Conservation (phyloP, 2,888 invertebrate species). For the Macrophya alboannulata region DNA sequence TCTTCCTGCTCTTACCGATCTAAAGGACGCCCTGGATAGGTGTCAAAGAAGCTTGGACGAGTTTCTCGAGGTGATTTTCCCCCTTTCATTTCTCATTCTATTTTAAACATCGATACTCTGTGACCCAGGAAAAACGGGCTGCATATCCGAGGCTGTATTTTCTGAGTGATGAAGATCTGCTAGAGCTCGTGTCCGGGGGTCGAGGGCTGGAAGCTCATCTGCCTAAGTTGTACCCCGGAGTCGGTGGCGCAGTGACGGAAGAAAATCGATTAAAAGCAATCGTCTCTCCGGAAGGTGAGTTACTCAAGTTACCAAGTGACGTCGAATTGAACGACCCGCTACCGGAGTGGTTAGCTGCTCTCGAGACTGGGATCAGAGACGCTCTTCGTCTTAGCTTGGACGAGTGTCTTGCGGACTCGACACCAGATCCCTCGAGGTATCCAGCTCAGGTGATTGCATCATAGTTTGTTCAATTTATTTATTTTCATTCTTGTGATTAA, state of each 20-base stretch:
- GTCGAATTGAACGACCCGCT: conserved; percentile 73
- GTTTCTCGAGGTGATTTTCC: conserved; percentile 89
- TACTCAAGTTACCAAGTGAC: conserved; percentile 81
- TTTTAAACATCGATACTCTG: not conserved
- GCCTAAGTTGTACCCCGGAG: conserved; percentile 97
- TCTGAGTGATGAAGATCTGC: conserved; percentile 97
- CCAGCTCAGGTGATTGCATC: conserved; percentile 72
- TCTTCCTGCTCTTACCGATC: conserved; percentile 85
- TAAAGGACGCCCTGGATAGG: conserved; percentile 93
- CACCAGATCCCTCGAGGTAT: conserved; percentile 72
- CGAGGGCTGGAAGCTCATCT: conserved; percentile 91
- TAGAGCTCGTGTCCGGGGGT: conserved; percentile 90
- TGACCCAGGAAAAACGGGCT: conserved; percentile 92
- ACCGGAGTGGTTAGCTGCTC: conserved; percentile 88
- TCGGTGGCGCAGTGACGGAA: conserved; percentile 89
- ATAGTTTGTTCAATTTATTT: not conserved
- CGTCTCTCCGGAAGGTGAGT: conserved; percentile 85
- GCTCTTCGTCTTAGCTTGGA: conserved; percentile 72
- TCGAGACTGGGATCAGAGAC: conserved; percentile 92
- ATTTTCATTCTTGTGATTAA: conserved; percentile 15
- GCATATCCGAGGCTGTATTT: conserved; percentile 98
- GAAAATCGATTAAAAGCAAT: conserved; percentile 83
- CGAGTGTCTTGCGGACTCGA: conserved; percentile 72
- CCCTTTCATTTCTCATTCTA: not conserved
- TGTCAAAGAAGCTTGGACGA: conserved; percentile 98